Evolutionary conservation across 2,888 invertebrate genomes (phyloP).

Genomic region (Lasioglossum vierecki): DNA sequence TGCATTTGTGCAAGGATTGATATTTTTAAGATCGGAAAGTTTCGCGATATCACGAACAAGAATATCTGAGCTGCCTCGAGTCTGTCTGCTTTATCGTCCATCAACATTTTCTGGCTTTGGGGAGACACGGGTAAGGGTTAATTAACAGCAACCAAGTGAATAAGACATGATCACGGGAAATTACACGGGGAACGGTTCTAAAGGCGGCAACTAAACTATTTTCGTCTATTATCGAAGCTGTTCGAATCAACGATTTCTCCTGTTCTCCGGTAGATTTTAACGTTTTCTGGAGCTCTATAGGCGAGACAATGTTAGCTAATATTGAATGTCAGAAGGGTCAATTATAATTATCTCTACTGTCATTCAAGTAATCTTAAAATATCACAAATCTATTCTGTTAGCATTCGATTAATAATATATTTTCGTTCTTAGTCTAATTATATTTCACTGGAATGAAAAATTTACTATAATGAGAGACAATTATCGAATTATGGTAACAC

Average conservation of each 20-base stretch:
- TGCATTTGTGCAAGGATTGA: neutral
- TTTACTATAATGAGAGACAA: neutral
- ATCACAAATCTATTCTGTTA: neutral
- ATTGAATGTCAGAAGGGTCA: slow-evolving; percentile 16
- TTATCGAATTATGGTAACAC: neutral
- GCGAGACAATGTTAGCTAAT: slow-evolving; percentile 24
- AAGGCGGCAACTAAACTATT: slow-evolving; percentile 73
- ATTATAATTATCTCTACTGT: slow-evolving; percentile 40
- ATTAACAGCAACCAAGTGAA: slow-evolving; percentile 76
- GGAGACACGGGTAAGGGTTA: slow-evolving; percentile 60
- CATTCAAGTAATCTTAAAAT: neutral
- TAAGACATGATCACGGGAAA: slow-evolving; percentile 78
- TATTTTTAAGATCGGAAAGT: neutral
- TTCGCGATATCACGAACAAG: slow-evolving; percentile 14
- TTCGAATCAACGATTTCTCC: slow-evolving; percentile 42
- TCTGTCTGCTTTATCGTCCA: slow-evolving; percentile 26
- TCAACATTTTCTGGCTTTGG: slow-evolving; percentile 37
- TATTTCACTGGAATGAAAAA: neutral
- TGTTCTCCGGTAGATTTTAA: slow-evolving; percentile 25
- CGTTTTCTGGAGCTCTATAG: slow-evolving; percentile 24
- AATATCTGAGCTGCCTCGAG: neutral
- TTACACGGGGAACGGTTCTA: slow-evolving; percentile 61
- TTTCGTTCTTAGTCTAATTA: neutral
- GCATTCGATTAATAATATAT: neutral
- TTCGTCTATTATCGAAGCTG: slow-evolving; percentile 69